Base-by-base conservation (phyloP, 2,888 invertebrate species). In the Panzeria rudis region DNA sequence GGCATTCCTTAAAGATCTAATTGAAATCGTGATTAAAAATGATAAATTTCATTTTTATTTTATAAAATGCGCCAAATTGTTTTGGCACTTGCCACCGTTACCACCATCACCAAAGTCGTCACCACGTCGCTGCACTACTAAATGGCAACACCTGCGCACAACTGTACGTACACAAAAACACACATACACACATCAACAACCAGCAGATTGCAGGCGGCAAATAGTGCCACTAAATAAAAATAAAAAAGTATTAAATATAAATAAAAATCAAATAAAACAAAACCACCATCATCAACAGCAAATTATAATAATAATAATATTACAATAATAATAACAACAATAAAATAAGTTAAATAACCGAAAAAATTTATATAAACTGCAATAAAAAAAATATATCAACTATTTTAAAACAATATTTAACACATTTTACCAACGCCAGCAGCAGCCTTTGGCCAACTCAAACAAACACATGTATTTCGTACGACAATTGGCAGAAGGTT, bases 1-100 rank as follows among this genome's bases (percentile, higher is more conserved):
- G 78, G 83, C 83, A 83, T 83, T 77, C 83, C 83, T 83, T 85
- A 83, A 84, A 83, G 71, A 86, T 86, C 84, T 84, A 86, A 86
- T 87, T 87, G 82, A 87, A 86, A 86, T 86, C 81, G 86, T 87
- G 87, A 86, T 87, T 87, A 84, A 86, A 87, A 86, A 86, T 87
- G 87, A 87, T 86, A 86, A 86, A 87, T 87, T 86, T 86, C 81
- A 84, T 77, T 85, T 87, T 87, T 86, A 87, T 87, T 87, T 84
- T 64, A 68, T 83, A 83, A 77, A 86, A 81, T 83, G 79, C 80
- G 82, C 86, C 83, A 86, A 85, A 82, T 82, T 84, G 86, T 80
- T 83, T 86, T 83, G 83, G 86, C 86, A 80, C 86, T 73, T 83
- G 79, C 75, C 79, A 75, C 66, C 69, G 78, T 76, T 73, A 73